Evolutionary conservation across 2,113 vertebrate species (phyloP).

Genomic region (Eubucco bourcierii): DNA sequence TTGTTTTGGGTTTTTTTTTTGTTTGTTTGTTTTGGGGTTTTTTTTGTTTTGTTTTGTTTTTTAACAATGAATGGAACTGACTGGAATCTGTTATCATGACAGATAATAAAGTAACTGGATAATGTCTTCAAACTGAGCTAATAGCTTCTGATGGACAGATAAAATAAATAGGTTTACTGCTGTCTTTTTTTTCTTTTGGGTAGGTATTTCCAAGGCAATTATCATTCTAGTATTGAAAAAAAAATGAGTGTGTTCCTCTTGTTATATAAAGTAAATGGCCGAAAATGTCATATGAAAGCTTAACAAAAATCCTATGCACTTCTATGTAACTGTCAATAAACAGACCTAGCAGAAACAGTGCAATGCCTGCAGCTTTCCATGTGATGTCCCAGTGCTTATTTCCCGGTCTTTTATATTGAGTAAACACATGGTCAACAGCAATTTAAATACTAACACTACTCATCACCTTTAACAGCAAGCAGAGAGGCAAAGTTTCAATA

Average conservation of each 20-base stretch:
- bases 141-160: not conserved
- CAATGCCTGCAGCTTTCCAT: conserved; percentile 67
- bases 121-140: not conserved
- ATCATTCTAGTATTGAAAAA: not conserved
- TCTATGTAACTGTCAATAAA: conserved; percentile 50
- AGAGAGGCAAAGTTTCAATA: not conserved
- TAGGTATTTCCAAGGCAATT: not conserved
- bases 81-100: not conserved
- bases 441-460: conserved; percentile 55
- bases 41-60: not conserved
- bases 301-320: conserved; percentile 48
- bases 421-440: conserved; percentile 65
- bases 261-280: conserved; percentile 43
- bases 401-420: conserved; percentile 69
- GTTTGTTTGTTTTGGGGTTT: not conserved
- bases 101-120: not conserved
- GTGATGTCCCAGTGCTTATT: conserved; percentile 74
- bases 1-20: not conserved
- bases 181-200: not conserved
- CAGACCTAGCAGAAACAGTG: conserved; percentile 37
- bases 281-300: conserved; percentile 50
- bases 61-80: not conserved
- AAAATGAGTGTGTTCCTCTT: not conserved
- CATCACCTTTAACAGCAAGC: conserved; percentile 32
- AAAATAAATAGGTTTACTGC: not conserved